Conservation (phyloP, 2,113 vertebrate species). For the Leucopternis melanops region DNA sequence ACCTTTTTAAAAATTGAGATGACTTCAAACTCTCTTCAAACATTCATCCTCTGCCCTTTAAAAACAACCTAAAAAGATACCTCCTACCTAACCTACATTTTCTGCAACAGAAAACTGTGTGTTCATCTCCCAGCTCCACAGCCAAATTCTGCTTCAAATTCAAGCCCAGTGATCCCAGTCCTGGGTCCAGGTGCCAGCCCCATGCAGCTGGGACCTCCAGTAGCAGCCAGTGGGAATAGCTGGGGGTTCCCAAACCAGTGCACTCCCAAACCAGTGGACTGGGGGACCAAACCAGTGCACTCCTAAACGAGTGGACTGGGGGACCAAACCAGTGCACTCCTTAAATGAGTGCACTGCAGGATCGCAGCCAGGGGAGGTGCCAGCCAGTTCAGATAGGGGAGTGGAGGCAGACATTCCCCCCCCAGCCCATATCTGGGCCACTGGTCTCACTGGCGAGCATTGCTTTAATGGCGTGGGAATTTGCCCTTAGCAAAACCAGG, state of each 20-base stretch:
- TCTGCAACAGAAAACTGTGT: neutral
- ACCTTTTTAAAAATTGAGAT: neutral
- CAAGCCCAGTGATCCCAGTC: neutral
- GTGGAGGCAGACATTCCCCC: neutral
- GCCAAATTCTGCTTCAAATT: neutral
- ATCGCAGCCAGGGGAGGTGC: accelerated
- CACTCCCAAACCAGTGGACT: neutral
- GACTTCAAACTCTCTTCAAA: neutral
- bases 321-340: neutral
- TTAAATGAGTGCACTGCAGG: neutral
- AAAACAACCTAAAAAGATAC: neutral
- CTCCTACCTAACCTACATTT: neutral
- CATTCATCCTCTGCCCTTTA: neutral
- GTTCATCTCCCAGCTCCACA: neutral
- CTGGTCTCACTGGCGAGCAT: neutral
- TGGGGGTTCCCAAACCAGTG: neutral
- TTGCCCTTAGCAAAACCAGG: neutral
- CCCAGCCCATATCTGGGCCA: neutral
- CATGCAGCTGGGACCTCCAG: accelerated
- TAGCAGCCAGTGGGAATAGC: neutral
- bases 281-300: neutral
- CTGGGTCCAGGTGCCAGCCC: neutral
- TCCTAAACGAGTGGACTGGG: neutral
- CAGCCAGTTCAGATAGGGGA: neutral
- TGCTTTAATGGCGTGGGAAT: neutral